These are phyloP conservation scores for Irena cyanogastra DNA, from an alignment of 2,113 vertebrate species.

Conservation along the genomic window DNA sequence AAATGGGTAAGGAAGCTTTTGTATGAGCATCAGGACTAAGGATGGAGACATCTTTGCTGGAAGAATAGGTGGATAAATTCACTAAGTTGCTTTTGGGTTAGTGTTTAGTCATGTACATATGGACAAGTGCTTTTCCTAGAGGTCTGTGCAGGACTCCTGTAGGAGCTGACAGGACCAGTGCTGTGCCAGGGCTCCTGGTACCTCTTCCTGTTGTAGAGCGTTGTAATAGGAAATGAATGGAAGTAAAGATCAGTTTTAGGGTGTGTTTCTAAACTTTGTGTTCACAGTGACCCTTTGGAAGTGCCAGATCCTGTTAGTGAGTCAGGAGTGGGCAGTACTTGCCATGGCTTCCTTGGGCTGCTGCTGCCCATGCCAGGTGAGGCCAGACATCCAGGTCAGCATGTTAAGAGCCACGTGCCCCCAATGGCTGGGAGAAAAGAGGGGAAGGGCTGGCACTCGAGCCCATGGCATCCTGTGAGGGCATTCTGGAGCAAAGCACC, in stretches of 20 bases:
- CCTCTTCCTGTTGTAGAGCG: neutral
- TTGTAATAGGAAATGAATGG: neutral
- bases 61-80: neutral
- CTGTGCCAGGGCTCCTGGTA: neutral
- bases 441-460: neutral
- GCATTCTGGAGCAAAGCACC: neutral
- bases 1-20: neutral
- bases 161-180: neutral
- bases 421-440: neutral
- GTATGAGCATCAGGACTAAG: neutral
- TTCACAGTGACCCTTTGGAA: neutral
- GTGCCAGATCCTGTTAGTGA: neutral
- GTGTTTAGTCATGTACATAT: rapidly evolving
- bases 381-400: neutral
- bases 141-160: neutral
- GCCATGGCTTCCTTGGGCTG: neutral
- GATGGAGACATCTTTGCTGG: neutral
- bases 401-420: rapidly evolving
- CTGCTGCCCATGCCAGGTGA: neutral
- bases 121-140: neutral
- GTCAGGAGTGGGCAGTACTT: neutral
- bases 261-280: neutral
- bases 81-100: neutral
- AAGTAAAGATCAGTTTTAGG: neutral
- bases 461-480: neutral